Evolutionary conservation across 2,888 invertebrate genomes (phyloP).

Genomic region (Flabesymbios commensalis): DNA sequence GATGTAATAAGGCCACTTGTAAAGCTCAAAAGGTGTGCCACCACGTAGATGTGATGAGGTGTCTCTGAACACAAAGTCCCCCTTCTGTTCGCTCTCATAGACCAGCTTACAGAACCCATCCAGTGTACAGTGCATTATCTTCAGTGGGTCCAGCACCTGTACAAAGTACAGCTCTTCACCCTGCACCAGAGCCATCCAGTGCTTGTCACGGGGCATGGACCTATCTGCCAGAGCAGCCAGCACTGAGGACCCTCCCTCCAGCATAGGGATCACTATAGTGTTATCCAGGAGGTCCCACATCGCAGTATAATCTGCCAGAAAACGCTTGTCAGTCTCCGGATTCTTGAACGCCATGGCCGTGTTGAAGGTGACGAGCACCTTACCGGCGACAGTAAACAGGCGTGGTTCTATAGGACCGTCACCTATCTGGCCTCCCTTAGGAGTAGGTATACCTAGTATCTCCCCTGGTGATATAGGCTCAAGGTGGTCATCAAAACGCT

Average conservation of each 20-base stretch:
- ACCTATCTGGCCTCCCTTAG: conserved; percentile 40
- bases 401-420: conserved; percentile 42
- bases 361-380: conserved; percentile 37
- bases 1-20: conserved; percentile 37
- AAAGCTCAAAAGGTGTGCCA: conserved; percentile 41
- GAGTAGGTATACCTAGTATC: conserved; percentile 39
- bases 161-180: conserved; percentile 38
- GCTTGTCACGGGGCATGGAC: conserved; percentile 42
- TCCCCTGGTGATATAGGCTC: conserved; percentile 35
- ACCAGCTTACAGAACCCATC: conserved; percentile 34
- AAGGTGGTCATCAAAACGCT: conserved; percentile 36
- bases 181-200: conserved; percentile 38
- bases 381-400: conserved; percentile 26
- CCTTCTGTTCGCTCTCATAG: conserved; percentile 23
- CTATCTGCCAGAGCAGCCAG: conserved; percentile 32
- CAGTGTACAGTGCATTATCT: conserved; percentile 35
- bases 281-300: conserved; percentile 38
- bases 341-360: conserved; percentile 36
- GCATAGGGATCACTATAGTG: conserved; percentile 35
- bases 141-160: conserved; percentile 40
- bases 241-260: conserved; percentile 40
- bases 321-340: conserved; percentile 20
- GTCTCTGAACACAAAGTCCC: conserved; percentile 36
- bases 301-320: conserved; percentile 37
- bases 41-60: conserved; percentile 36